These are phyloP conservation scores for Pseudopleuronectes americanus DNA, from an alignment of 2,797 vertebrate species.

Conservation along the genomic window DNA sequence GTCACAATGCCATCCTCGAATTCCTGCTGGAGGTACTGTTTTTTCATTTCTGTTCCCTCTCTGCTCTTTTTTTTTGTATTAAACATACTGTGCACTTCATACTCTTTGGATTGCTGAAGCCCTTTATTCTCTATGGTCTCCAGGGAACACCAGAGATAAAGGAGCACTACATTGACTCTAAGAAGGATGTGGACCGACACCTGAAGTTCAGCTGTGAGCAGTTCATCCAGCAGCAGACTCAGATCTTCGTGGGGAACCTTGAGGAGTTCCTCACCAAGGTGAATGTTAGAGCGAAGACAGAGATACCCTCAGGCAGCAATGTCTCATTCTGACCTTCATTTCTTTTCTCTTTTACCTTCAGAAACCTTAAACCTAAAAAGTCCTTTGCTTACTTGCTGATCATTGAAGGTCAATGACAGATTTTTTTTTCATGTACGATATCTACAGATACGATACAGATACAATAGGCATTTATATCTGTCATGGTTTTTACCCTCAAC, in stretches of 20 bases:
- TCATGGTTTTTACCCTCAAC: not conserved
- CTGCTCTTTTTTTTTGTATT: slow-evolving; percentile 32
- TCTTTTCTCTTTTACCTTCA: slow-evolving; percentile 34
- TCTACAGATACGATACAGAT: not conserved
- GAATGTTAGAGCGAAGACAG: slow-evolving; percentile 56
- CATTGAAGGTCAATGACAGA: slow-evolving; percentile 31
- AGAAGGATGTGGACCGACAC: slow-evolving; percentile 97
- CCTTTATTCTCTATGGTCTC: slow-evolving; percentile 60
- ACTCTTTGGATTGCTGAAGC: slow-evolving; percentile 65
- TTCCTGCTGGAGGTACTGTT: slow-evolving; percentile 95
- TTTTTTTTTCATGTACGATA: slow-evolving; percentile 10
- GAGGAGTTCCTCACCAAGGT: slow-evolving; percentile 97
- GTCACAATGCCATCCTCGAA: slow-evolving; percentile 98
- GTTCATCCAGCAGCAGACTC: slow-evolving; percentile 97
- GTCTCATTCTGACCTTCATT: slow-evolving; percentile 65
- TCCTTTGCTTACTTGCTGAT: slow-evolving; percentile 49
- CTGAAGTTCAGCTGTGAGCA: slow-evolving; percentile 95
- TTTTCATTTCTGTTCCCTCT: slow-evolving; percentile 23
- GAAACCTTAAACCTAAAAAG: slow-evolving; percentile 10
- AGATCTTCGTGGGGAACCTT: slow-evolving; percentile 90
- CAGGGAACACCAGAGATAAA: slow-evolving; percentile 98
- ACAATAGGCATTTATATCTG: not conserved
- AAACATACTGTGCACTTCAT: slow-evolving; percentile 49
- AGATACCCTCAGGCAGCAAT: slow-evolving; percentile 56
- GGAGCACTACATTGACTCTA: slow-evolving; percentile 98